Base-by-base conservation (phyloP, 2,113 vertebrate species). In the Anhinga rufa region DNA sequence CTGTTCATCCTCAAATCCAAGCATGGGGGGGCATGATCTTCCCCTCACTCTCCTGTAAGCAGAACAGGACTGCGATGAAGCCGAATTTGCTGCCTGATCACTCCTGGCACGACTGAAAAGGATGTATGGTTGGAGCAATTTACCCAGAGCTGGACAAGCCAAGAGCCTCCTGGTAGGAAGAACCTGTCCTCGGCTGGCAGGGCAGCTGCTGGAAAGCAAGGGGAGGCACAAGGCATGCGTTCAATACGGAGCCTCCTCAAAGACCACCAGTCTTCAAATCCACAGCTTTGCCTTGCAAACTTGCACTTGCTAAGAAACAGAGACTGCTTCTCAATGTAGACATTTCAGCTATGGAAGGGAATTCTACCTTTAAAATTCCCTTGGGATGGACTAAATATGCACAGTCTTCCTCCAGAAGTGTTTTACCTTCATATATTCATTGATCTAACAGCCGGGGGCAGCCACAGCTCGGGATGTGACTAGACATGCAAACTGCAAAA, bases 1-100 rank as follows among this genome's bases (percentile, higher is more conserved):
- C 57, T 36, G 54, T 21, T 82, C 75, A 79, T 29, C 57, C 76
- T 60, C 44, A 52, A 17, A 38, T 29, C 24, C 12, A 25, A 49
- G 34, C 0, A 0, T 1, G 1, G 2, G 4, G 4, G 12, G 8
- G 5, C 6, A 0, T 32, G 58, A 14, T 66, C 72, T 82, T 11
- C n/a, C 76, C 25, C 46, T 62, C 54, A 5, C 44, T 75, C 36
- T 65, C 65, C 64, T 44, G 1, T 7, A 24, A 60, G 40, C 61
- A 80, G 26, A 65, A 34, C 19, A 34, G 68, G 61, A 18, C 9
- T 40, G 60, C 1, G 1, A 22, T 28, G 29, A 62, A 94, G 75
- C 22, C 12, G 7, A 6, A 66, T 91, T 48, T 89, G 36, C 72
- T 82, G 34, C 58, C 40, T 8, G 4, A 21, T 83, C 54, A 34